Conservation (phyloP, 2,797 vertebrate genomes). For the Threskiornis aethiopicus region DNA sequence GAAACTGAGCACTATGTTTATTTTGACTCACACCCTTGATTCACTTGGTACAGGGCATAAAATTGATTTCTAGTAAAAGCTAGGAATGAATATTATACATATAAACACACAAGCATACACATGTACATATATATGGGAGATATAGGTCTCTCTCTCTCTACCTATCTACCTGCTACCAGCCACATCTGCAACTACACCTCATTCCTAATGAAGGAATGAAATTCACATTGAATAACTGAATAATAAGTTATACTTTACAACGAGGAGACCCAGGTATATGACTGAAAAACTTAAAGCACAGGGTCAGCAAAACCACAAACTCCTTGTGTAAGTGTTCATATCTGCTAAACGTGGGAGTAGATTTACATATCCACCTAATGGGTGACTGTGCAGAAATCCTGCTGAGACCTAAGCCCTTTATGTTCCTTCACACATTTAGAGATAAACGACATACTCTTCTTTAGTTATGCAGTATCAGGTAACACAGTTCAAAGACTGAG, state of each 20-base stretch:
- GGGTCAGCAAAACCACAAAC: neutral
- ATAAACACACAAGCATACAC: neutral
- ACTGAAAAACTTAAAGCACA: neutral
- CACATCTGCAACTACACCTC: neutral
- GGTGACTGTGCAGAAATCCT: neutral
- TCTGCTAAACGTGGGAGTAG: neutral
- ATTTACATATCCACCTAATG: neutral
- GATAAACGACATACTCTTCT: neutral
- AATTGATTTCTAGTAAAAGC: neutral
- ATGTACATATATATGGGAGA: neutral
- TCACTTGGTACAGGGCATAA: neutral
- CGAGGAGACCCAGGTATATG: neutral
- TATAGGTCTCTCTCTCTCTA: neutral
- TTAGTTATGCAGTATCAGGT: neutral
- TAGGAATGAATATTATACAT: neutral
- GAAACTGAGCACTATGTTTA: neutral
- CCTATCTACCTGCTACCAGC: neutral
- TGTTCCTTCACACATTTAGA: neutral
- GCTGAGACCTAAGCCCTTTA: neutral
- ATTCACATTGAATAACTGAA: neutral
- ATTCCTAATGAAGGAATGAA: neutral
- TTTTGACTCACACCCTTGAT: neutral
- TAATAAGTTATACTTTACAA: neutral
- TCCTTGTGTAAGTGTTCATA: neutral
- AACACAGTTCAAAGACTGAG: neutral